These are phyloP conservation scores for Brachionus asplanchnoidis DNA, from an alignment of 1,140 invertebrate genomes.

Conservation along the genomic window DNA sequence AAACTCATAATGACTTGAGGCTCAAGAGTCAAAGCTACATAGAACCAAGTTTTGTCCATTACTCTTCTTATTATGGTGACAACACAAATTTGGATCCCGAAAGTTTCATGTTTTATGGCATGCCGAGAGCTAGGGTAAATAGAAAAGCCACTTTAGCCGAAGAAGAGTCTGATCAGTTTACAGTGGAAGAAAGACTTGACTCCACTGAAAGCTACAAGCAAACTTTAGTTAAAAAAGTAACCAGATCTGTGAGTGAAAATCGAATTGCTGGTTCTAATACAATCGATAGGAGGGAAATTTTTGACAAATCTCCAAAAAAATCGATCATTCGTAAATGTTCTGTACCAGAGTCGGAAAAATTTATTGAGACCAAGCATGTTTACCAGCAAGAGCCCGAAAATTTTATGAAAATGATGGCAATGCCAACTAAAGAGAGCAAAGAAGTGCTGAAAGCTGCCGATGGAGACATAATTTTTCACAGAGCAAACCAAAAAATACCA, in stretches of 20 bases:
- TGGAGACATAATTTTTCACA: conserved; percentile 31
- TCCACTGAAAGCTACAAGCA: neutral
- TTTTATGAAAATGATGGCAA: neutral
- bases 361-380: neutral
- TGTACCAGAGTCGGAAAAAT: neutral
- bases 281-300: neutral
- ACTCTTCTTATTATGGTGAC: conserved; percentile 7
- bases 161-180: neutral
- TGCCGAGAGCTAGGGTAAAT: neutral
- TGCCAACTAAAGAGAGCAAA: neutral
- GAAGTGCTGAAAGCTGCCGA: conserved; percentile 33
- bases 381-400: conserved; percentile 14
- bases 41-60: neutral
- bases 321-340: neutral
- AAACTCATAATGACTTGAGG: conserved; percentile 14
- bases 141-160: neutral
- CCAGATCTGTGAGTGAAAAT: neutral
- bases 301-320: conserved; percentile 14
- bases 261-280: neutral
- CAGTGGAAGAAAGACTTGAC: neutral
- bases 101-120: conserved; percentile 31
- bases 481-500: neutral
- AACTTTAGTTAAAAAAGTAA: neutral
- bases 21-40: conserved; percentile 24
- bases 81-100: conserved; percentile 12